Evolutionary conservation across 2,113 vertebrate species (phyloP).

Genomic region (Oreotragus oreotragus): DNA sequence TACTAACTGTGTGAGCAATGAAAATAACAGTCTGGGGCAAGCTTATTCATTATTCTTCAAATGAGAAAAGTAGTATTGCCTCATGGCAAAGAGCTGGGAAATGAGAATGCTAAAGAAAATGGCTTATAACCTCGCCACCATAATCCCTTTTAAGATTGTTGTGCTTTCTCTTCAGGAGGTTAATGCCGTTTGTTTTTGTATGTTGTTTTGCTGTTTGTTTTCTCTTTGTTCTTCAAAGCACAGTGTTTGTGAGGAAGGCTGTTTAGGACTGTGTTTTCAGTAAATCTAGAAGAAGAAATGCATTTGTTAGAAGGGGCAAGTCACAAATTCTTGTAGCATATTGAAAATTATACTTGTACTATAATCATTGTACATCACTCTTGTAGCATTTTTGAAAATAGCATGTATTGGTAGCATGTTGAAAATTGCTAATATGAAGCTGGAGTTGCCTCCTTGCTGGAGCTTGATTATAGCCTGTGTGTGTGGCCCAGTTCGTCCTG

Average conservation of each 20-base stretch:
- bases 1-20: neutral
- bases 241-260: neutral
- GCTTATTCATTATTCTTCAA: neutral
- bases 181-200: neutral
- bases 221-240: neutral
- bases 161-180: neutral
- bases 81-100: neutral
- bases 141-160: neutral
- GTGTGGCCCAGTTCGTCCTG: fast-evolving
- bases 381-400: neutral
- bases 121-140: fast-evolving
- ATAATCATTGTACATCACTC: neutral
- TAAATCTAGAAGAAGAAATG: neutral
- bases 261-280: neutral
- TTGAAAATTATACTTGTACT: neutral
- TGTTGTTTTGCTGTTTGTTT: neutral
- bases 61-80: neutral
- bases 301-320: neutral
- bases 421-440: neutral
- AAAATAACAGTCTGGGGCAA: neutral
- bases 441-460: neutral
- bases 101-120: neutral
- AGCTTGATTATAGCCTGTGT: neutral
- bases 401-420: neutral
- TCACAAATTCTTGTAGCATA: neutral